These are phyloP conservation scores for Penelope pileata DNA, from an alignment of 2,113 vertebrate species.

Conservation along the genomic window DNA sequence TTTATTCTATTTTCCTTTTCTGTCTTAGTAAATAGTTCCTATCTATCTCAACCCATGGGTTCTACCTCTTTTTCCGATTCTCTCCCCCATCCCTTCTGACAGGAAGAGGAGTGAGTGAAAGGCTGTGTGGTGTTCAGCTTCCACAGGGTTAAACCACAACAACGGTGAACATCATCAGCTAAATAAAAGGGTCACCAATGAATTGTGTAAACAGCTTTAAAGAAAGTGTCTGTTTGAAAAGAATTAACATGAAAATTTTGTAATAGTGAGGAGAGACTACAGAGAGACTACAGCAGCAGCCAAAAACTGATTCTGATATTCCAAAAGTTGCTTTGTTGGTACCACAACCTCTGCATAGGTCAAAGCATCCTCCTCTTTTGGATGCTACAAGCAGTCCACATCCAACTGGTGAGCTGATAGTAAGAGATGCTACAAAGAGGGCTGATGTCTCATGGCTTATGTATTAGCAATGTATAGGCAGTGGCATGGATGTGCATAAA, in stretches of 20 bases:
- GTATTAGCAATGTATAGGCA: neutral
- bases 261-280: neutral
- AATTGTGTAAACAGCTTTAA: neutral
- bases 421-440: neutral
- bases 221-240: neutral
- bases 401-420: neutral
- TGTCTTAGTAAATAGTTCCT: no score
- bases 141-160: no score
- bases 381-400: neutral
- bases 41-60: no score
- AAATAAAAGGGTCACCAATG: neutral
- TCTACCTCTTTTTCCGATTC: no score
- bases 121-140: no score
- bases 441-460: neutral
- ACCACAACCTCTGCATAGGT: neutral
- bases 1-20: no score
- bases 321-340: neutral
- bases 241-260: neutral
- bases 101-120: no score
- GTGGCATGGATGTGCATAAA: fast-evolving
- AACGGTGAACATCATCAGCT: neutral
- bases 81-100: no score
- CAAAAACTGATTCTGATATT: neutral
- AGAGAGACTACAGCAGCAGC: neutral
- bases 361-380: fast-evolving